Base-by-base conservation (phyloP, 2,888 invertebrate species). In the Orchesellides sinensis region DNA sequence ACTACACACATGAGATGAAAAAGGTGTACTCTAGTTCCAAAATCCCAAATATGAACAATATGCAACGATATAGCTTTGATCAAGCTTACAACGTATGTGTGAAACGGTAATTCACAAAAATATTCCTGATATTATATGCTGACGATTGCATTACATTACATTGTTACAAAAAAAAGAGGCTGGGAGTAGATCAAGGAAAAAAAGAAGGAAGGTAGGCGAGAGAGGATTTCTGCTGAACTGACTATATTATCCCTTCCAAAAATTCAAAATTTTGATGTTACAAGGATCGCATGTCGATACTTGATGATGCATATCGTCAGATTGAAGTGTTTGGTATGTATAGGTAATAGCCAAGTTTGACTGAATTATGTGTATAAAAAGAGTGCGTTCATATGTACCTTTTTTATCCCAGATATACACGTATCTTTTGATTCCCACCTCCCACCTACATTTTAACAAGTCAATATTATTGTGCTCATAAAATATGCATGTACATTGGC, bases 101-200 rank as follows among this genome's bases (percentile, higher is more conserved):
- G 70, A 78, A 77, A 63, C 69, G 78, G 70, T 78, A 78, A 78
- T 75, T 75, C 66, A 66, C 56, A 56, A 66, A 45, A 63, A 78
- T 63, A 45, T 68, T 49, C 23, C 35, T 77, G n/a, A n/a, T n/a
- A n/a, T 35, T 79, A 72, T 78, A 56, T 79, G 79, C 79, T 72
- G 79, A 79, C 79, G 72, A 79, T 65, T 45, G 79, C 79, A 72
- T 32, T 72, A 61, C 79, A 72, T 79, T 79, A 79, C 72, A n/a
- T n/a, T n/a, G n/a, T 79, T 72, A 72, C 65, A 72, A 40, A 32
- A 54, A 25, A 54, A n/a, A n/a, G 54, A 54, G 25, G 8, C n/a
- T 2, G 49, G 19, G 12, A 77, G 45, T 74, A 61, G 77, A 77
- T 69, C 68, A 69, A 59, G 47, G 10, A n/a, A 17, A 25, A 25